Evolutionary conservation across 2,113 vertebrate species (phyloP).

Genomic region (Nothobranchius kuhntae): DNA sequence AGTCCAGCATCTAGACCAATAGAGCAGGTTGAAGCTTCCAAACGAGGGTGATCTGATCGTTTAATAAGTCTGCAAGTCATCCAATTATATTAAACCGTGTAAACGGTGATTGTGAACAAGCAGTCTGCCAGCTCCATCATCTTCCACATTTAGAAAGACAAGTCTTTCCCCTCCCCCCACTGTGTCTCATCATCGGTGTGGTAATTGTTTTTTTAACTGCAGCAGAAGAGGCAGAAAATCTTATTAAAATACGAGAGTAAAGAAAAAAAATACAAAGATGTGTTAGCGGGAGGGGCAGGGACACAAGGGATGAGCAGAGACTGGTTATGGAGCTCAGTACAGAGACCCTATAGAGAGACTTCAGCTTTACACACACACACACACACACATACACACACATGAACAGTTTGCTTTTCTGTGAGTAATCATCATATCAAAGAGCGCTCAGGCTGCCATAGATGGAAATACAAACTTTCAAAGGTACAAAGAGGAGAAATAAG

Average conservation of each 20-base stretch:
- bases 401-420: conserved; percentile 14
- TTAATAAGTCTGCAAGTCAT: conserved; percentile 62
- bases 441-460: conserved; percentile 20
- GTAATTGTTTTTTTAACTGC: conserved; percentile 73
- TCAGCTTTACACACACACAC: conserved; percentile 12
- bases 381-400: conserved; percentile 20
- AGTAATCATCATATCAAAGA: conserved; percentile 40
- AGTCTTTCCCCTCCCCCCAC: conserved; percentile 11
- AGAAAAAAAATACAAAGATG: conserved; percentile 28
- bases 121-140: conserved; percentile 60
- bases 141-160: conserved; percentile 24
- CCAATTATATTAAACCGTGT: conserved; percentile 66
- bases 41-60: conserved; percentile 52
- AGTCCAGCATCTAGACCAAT: conserved; percentile 41
- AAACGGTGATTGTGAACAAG: conserved; percentile 68
- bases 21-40: conserved; percentile 55
- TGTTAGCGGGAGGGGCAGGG: conserved; percentile 10
- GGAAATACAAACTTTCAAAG: conserved; percentile 31
- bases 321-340: conserved; percentile 48
- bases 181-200: conserved; percentile 57
- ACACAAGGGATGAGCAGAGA: conserved; percentile 38
- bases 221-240: conserved; percentile 73
- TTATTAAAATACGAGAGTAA: conserved; percentile 69
- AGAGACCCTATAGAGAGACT: conserved; percentile 36
- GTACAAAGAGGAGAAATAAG: conserved; percentile 12